These are phyloP conservation scores for Lingula anatina DNA, from an alignment of 2,888 invertebrate genomes.

Conservation along the genomic window DNA sequence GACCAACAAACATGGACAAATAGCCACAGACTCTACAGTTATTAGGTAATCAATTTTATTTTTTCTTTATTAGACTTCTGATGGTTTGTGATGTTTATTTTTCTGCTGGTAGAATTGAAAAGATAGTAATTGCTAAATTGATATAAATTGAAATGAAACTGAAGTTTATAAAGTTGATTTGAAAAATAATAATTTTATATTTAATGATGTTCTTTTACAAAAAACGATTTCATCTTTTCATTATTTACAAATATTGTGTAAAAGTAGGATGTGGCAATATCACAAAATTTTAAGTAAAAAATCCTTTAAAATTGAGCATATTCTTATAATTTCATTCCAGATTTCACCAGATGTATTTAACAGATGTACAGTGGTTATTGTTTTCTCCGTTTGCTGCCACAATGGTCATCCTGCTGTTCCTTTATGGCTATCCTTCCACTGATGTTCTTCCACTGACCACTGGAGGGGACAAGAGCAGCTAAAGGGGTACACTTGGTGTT, in stretches of 20 bases:
- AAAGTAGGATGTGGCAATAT: no score
- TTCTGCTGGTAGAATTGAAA: no score
- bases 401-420: constrained; percentile 31
- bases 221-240: constrained; percentile 6
- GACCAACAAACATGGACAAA: constrained; percentile 31
- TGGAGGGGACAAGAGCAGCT: no score
- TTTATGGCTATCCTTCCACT: constrained; percentile 41
- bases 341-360: constrained; percentile 34
- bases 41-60: constrained; percentile 18
- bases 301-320: constrained; percentile 6
- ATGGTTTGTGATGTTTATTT: neutral
- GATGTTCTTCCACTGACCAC: constrained; percentile 37
- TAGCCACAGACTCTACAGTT: constrained; percentile 21
- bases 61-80: neutral
- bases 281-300: no score
- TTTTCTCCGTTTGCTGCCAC: constrained; percentile 38
- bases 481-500: no score
- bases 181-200: no score
- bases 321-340: constrained; percentile 17
- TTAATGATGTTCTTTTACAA: no score
- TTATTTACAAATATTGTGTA: no score
- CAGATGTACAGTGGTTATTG: constrained; percentile 40
- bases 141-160: no score
- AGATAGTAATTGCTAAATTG: no score
- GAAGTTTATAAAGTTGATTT: no score